Evolutionary conservation across 2,888 invertebrate genomes (phyloP), one percentile per base, ranked within the genome.

Genomic region (Megastigmus dorsalis): DNA sequence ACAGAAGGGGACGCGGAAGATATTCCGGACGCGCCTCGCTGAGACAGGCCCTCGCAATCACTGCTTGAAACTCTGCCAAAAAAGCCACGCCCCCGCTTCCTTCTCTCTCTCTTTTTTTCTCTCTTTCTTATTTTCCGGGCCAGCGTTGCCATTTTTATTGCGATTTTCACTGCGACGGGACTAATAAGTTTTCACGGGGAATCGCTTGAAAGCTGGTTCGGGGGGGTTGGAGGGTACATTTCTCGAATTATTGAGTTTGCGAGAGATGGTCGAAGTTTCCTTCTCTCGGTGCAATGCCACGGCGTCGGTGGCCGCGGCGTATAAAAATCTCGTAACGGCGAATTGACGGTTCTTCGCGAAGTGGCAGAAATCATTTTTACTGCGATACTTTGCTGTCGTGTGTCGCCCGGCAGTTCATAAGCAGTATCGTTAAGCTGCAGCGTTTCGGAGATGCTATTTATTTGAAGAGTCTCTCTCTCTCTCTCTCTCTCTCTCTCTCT

Each of bases 41-140:
- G 84, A 85, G 85, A 85, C 84, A 85, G 84, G 84, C 81, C 81
- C 81, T 83, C 79, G 84, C 86, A 85, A 86, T 86, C 85, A 85
- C 84, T 80, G 82, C 82, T 86, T 87, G 86, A 86, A 83, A 83
- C 82, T 80, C 78, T 84, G 86, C 86, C 86, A 86, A 84, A 76
- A 80, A 81, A 80, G 65, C 57, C 77, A 67, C 77, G 71, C 65
- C 69, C 69, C 72, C 72, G n/a, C n/a, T 74, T 54, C 72, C 71
- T 66, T 65, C 71, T 48, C 57, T 45, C 60, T 57, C 54, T 48
- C 67, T 54, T 33, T n/a, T n/a, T n/a, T 74, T 54, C 72, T 70
- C 68, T 65, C 71, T 48, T 60, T 45, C 60, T 57, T 52, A 43
- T 65, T 54, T 33, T 38, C 26, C 36, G 26, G 57, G 9, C 41